Base-by-base conservation (phyloP, 2,113 vertebrate genomes). In the Ploceus nigricollis region DNA sequence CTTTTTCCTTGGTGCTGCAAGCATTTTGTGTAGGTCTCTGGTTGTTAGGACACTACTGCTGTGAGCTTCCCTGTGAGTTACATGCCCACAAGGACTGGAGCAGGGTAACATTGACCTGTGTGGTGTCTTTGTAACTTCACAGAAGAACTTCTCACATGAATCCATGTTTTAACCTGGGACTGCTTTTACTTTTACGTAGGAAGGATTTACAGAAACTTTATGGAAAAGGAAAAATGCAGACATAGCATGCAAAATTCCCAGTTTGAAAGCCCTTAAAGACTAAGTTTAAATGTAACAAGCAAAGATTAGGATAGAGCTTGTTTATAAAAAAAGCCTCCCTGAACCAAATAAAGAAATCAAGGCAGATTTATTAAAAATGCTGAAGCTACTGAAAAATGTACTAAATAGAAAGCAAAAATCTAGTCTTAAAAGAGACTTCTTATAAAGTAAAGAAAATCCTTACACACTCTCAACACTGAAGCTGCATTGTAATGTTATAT, bases 331-430 rank as follows among this genome's bases (percentile, higher is more conserved):
- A 81, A 82, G 60, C 58, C 83, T 90, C 76, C 69, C 48, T 61
- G 51, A 87, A 86, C 23, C 76, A 88, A 95, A 88, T 13, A 33
- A 84, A 91, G 78, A 90, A 88, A 82, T 64, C 51, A 77, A 95
- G 47, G 31, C 30, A 91, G 51, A 70, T 63, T 50, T 60, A 79
- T 53, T 85, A 40, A 92, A 87, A 86, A 78, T 30, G 24, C 23
- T 86, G n/a, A 47, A 58, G 68, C 44, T 61, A 70, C 25, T 23
- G 31, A 70, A 80, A 87, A 90, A 53, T 13, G 15, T 40, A 68
- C 39, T 60, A 68, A 88, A 81, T 25, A 60, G 33, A 90, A 86
- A 60, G 22, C 23, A 93, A 89, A 69, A 78, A 64, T 48, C 45
- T 75, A 45, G 14, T 68, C 66, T 72, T 75, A 54, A 42, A 87